Conservation (phyloP, 1,140 invertebrate species). For the Holotrichia oblita region DNA sequence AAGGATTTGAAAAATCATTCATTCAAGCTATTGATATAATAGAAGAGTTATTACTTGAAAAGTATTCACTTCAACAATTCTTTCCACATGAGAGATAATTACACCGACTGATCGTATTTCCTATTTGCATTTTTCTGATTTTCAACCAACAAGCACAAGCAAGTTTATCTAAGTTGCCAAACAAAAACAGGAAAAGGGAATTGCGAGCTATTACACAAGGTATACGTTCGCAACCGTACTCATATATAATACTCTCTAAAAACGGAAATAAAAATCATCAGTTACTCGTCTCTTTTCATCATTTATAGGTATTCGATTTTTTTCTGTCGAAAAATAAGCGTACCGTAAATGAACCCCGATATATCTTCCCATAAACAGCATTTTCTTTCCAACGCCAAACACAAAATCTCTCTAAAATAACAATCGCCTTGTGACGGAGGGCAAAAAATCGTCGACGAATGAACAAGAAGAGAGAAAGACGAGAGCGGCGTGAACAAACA, state of each 20-base stretch:
- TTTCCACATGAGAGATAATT: too few species aligned
- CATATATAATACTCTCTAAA: background rate
- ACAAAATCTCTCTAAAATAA: background rate
- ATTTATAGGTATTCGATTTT: background rate
- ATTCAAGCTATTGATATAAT: too few species aligned
- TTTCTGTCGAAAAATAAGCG: background rate
- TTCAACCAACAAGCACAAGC: too few species aligned
- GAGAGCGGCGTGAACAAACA: background rate
- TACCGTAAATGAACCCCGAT: background rate
- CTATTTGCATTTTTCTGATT: too few species aligned
- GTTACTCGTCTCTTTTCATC: background rate
- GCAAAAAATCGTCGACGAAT: background rate
- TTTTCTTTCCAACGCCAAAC: background rate
- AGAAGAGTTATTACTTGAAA: too few species aligned
- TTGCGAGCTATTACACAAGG: background rate
- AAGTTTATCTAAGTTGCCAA: background rate
- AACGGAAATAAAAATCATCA: constrained; percentile 5
- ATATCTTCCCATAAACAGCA: background rate
- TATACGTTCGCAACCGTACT: background rate
- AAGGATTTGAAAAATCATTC: too few species aligned
- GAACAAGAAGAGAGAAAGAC: background rate
- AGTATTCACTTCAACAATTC: too few species aligned
- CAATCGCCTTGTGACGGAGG: background rate
- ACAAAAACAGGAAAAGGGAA: background rate
- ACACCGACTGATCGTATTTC: too few species aligned